Conservation (phyloP, 92 coral and sea anemone species). For the Palythoa grandis region DNA sequence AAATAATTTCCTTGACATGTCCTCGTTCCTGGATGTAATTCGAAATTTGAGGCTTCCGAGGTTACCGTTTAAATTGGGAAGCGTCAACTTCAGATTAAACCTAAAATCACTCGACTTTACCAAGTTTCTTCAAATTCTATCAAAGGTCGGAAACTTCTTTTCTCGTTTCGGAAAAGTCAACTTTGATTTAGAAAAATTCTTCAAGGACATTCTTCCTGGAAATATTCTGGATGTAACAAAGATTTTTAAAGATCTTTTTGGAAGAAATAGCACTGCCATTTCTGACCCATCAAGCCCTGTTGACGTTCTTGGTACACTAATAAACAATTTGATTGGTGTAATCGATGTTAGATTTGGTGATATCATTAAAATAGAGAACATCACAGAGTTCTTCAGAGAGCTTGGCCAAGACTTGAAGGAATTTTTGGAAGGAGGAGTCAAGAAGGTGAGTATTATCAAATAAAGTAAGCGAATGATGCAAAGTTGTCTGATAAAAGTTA, state of each 20-base stretch:
- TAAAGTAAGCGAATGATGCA: no score
- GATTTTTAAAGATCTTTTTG: slow-evolving; percentile 55
- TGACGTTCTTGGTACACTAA: slow-evolving; percentile 71
- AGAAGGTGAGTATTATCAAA: slow-evolving; percentile 28
- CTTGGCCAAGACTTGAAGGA: slow-evolving; percentile 68
- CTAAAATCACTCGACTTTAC: slow-evolving; percentile 61
- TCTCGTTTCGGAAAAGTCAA: slow-evolving; percentile 66
- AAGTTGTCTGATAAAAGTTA: no score
- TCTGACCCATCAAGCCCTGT: slow-evolving; percentile 54
- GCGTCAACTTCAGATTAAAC: slow-evolving; percentile 69
- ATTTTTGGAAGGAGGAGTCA: slow-evolving; percentile 68
- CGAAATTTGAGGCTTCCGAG: slow-evolving; percentile 66
- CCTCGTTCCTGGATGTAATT: slow-evolving; percentile 69
- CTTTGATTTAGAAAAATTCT: slow-evolving; percentile 74
- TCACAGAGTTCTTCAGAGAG: slow-evolving; percentile 83
- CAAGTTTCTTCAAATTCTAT: slow-evolving; percentile 58
- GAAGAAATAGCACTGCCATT: slow-evolving; percentile 27
- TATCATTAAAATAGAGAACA: slow-evolving; percentile 77
- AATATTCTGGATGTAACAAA: slow-evolving; percentile 55
- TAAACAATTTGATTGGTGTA: slow-evolving; percentile 54
- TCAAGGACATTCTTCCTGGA: slow-evolving; percentile 78
- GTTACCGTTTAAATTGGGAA: slow-evolving; percentile 56
- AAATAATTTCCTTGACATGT: slow-evolving; percentile 80
- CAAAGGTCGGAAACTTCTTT: slow-evolving; percentile 72
- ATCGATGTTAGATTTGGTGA: slow-evolving; percentile 69